These are phyloP conservation scores for Cliona cf. orientalis DNA, from an alignment of 37 sponge, comb jelly and placozoan species.

Conservation along the genomic window DNA sequence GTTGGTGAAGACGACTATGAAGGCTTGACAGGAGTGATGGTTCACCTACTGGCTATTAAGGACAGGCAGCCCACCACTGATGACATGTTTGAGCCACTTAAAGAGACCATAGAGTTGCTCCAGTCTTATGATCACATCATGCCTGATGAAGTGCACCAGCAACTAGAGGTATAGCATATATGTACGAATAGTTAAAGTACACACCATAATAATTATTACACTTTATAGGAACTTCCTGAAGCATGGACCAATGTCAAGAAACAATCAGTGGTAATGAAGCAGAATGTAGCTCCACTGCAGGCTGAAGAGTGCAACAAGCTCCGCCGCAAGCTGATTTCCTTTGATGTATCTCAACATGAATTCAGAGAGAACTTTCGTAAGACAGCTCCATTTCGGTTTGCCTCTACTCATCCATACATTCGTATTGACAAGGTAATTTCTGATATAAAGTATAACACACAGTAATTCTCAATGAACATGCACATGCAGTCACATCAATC, in stretches of 20 bases:
- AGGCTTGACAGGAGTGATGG: conserved; percentile 84
- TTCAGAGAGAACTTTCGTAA: conserved; percentile 95
- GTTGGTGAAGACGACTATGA: conserved; percentile 95
- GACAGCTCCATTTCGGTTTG: conserved; percentile 84
- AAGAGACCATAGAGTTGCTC: conserved; percentile 91
- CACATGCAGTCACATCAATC: background rate
- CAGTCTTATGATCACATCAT: conserved; percentile 88
- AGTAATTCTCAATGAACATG: too few species aligned
- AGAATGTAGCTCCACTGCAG: conserved; percentile 97
- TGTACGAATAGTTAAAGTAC: too few species aligned
- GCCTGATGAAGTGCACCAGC: conserved; percentile 90
- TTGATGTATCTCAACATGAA: conserved; percentile 97
- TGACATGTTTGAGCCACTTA: conserved; percentile 98
- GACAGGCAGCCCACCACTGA: conserved; percentile 86
- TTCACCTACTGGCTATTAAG: conserved; percentile 87
- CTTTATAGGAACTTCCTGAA: conserved; percentile 93
- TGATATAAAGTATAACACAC: too few species aligned
- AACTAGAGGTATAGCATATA: conserved; percentile 52
- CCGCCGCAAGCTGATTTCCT: conserved; percentile 78
- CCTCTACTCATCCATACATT: conserved; percentile 72
- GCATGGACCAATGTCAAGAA: conserved; percentile 97
- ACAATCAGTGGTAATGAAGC: conserved; percentile 90
- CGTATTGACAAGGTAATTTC: conserved; percentile 77
- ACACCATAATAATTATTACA: too few species aligned
- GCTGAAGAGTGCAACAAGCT: conserved; percentile 89